Percentiles rank a stretch among this genome's conserved stretches.
These are phyloP conservation scores for Orientallactaga sibirica DNA, from an alignment of 2,797 vertebrate genomes.

Conservation along the genomic window DNA sequence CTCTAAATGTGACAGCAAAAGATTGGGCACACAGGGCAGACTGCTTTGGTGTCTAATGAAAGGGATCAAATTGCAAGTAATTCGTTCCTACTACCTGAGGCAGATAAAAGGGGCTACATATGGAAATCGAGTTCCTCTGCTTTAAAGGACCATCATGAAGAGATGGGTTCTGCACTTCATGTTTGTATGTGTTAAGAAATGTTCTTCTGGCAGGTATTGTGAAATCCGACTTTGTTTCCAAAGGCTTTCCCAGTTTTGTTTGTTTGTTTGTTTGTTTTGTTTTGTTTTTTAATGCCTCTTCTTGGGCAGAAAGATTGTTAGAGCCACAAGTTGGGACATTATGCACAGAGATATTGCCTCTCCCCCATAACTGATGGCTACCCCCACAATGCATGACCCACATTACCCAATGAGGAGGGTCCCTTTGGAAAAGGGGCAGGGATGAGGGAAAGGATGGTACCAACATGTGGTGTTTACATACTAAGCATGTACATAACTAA, in stretches of 20 bases:
- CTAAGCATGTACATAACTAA: too few species aligned
- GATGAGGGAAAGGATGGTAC: too few species aligned
- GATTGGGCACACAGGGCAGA: background rate
- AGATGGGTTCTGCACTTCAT: background rate
- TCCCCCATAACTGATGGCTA: too few species aligned
- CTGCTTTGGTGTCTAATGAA: background rate
- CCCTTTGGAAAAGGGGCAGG: too few species aligned
- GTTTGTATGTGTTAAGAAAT: conserved; percentile 21
- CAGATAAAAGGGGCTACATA: conserved; percentile 19
- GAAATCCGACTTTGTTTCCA: conserved; percentile 38
- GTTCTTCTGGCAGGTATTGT: background rate
- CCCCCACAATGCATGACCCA: too few species aligned
- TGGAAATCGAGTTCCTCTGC: conserved; percentile 8
- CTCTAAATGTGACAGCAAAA: background rate
- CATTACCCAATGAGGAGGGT: too few species aligned
- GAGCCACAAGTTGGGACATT: too few species aligned
- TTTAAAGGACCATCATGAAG: background rate
- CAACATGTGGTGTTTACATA: too few species aligned
- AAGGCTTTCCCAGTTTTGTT: background rate
- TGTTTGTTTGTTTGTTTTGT: too few species aligned
- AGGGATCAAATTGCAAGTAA: conserved; percentile 32
- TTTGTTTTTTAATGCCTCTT: background rate
- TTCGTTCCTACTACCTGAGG: conserved; percentile 6
- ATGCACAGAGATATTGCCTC: too few species aligned
- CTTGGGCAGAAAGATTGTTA: background rate